These are phyloP conservation scores for Tupaia tana DNA, from an alignment of 2,113 vertebrate species.

Conservation along the genomic window DNA sequence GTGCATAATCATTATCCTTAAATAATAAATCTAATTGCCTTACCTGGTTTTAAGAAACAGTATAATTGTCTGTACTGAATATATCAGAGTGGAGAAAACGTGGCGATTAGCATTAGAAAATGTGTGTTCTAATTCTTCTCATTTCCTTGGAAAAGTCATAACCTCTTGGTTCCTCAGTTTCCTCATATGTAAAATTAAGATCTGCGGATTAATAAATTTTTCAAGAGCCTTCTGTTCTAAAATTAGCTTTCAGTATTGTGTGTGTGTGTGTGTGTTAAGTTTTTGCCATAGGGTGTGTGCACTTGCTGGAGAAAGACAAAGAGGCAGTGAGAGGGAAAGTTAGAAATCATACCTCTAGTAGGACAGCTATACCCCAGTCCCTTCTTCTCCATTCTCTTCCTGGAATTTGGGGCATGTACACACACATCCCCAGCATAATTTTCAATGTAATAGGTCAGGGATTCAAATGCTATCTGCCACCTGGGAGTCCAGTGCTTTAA, in stretches of 20 bases:
- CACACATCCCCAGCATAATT: too few species aligned
- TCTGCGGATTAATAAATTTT: background rate
- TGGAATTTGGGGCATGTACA: too few species aligned
- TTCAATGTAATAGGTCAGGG: too few species aligned
- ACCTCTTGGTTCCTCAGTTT: background rate
- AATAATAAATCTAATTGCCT: background rate
- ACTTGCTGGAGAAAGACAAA: too few species aligned
- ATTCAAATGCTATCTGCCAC: too few species aligned
- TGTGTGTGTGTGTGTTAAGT: too few species aligned
- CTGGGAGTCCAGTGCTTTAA: too few species aligned
- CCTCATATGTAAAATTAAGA: background rate
- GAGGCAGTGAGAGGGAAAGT: too few species aligned
- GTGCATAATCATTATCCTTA: background rate
- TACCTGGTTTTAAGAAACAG: background rate
- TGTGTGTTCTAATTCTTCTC: background rate
- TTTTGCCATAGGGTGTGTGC: too few species aligned
- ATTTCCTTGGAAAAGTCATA: constrained; percentile 33
- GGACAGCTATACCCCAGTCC: too few species aligned
- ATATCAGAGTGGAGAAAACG: background rate
- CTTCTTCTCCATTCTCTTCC: too few species aligned
- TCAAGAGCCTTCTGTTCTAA: background rate
- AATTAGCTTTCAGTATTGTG: background rate
- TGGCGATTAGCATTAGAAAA: background rate
- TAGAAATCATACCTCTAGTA: too few species aligned
- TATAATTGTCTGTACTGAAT: background rate